phyloP scores from a whole-genome alignment of 2,797 vertebrate genomes.

The Trematomus bernacchii region DNA sequence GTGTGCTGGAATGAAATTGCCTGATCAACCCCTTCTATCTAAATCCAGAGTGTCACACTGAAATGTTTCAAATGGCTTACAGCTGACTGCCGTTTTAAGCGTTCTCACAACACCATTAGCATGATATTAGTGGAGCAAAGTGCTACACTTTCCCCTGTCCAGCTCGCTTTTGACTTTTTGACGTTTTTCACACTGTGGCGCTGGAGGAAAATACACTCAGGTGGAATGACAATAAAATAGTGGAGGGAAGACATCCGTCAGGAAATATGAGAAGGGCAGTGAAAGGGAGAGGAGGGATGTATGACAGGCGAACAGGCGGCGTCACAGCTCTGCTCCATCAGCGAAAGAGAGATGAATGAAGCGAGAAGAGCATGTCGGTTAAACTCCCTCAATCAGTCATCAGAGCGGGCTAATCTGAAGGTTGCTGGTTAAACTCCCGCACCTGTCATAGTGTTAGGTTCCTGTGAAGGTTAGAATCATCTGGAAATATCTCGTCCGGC shows the following conservation, averaged over 20 bases:
- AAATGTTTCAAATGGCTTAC: slow-evolving; percentile 64
- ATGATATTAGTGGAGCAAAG: slow-evolving; percentile 48
- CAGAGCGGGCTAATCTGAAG: slow-evolving; percentile 57
- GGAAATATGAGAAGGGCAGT: slow-evolving; percentile 58
- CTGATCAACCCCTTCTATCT: slow-evolving; percentile 56
- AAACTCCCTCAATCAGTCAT: slow-evolving; percentile 56
- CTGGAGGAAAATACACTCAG: slow-evolving; percentile 43
- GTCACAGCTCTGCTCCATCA: slow-evolving; percentile 69
- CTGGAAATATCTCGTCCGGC: slow-evolving; percentile 33
- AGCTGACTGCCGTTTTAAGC: slow-evolving; percentile 44
- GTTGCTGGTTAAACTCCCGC: slow-evolving; percentile 60
- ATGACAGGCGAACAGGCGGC: slow-evolving; percentile 49
- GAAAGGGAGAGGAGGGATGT: slow-evolving; percentile 52
- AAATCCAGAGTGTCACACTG: slow-evolving; percentile 56
- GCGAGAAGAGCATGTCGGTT: slow-evolving; percentile 39
- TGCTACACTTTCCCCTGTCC: slow-evolving; percentile 5
- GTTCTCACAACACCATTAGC: slow-evolving; percentile 53
- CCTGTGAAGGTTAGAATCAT: slow-evolving; percentile 60
- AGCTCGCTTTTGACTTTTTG: slow-evolving; percentile 35
- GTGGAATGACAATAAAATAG: slow-evolving; percentile 56
- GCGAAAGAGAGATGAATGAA: slow-evolving; percentile 67
- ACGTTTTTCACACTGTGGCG: slow-evolving; percentile 38
- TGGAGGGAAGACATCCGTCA: slow-evolving; percentile 62
- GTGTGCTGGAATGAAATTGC: slow-evolving; percentile 46
- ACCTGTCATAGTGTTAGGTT: slow-evolving; percentile 58